These are phyloP conservation scores for Trachops cirrhosus DNA, from an alignment of 2,797 vertebrate species.

Conservation along the genomic window DNA sequence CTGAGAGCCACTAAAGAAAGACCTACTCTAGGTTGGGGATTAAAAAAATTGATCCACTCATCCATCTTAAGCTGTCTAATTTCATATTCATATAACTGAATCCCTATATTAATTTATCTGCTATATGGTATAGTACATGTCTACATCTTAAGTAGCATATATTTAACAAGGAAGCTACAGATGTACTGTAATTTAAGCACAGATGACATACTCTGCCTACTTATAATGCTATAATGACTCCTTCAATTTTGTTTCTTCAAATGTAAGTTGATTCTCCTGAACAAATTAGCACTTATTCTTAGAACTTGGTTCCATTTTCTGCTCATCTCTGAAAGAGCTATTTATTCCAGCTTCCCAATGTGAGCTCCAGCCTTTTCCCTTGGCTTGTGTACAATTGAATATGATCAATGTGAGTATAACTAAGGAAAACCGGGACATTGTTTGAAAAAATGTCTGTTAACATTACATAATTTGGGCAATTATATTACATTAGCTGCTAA, in stretches of 20 bases:
- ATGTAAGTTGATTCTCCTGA: background rate
- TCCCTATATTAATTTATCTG: background rate
- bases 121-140: background rate
- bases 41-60: background rate
- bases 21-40: background rate
- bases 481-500: conserved; percentile 9
- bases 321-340: background rate
- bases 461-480: background rate
- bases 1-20: background rate
- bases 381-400: background rate
- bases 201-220: background rate
- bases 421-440: background rate
- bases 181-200: background rate
- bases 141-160: background rate
- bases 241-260: conserved; percentile 30
- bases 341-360: background rate
- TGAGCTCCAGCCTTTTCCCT: background rate
- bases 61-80: background rate
- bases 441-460: background rate
- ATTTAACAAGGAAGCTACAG: conserved; percentile 32
- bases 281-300: background rate
- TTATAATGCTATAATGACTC: background rate
- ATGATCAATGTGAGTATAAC: background rate
- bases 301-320: background rate
- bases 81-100: conserved; percentile 3